Conservation (phyloP, 2,888 invertebrate genomes). For the Pyralis farinalis region DNA sequence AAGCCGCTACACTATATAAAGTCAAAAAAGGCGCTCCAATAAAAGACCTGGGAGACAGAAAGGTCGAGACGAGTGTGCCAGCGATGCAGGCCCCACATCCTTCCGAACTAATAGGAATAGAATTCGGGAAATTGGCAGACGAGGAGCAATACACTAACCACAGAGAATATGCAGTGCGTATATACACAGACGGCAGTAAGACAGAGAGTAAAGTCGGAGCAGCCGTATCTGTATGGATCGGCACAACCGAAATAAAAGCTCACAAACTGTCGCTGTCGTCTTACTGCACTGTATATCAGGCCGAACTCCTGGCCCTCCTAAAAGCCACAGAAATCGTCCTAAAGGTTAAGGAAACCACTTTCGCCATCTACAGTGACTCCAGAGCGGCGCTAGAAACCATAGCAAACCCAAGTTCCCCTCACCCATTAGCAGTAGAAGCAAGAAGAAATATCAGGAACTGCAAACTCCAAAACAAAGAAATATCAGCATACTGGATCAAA, state of each 20-base stretch:
- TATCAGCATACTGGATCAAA: constrained; percentile 1
- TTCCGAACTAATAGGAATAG: not conserved
- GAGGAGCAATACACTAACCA: not conserved
- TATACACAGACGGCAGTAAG: not conserved
- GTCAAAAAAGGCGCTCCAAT: not conserved
- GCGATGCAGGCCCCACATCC: not conserved
- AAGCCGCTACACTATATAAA: not conserved
- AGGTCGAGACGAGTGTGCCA: not conserved
- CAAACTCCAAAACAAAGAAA: not conserved
- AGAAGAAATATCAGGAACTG: not conserved
- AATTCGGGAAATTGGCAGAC: not conserved
- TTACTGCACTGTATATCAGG: not conserved
- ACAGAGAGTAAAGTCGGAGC: not conserved
- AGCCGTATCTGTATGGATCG: not conserved
- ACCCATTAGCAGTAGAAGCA: constrained; percentile 5
- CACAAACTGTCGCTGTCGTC: not conserved
- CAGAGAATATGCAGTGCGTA: not conserved
- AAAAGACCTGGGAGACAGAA: not conserved
- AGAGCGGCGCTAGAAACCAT: constrained; percentile 7
- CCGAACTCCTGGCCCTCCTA: not conserved
- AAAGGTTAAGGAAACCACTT: not conserved
- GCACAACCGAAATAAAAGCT: not conserved
- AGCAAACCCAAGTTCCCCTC: not conserved
- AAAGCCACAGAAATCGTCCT: not conserved
- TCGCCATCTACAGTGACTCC: constrained; percentile 9